Percentiles rank a stretch among this genome's conserved stretches.
phyloP scores from a whole-genome alignment of 2,888 invertebrate species.

The Drosophila quinaria region DNA sequence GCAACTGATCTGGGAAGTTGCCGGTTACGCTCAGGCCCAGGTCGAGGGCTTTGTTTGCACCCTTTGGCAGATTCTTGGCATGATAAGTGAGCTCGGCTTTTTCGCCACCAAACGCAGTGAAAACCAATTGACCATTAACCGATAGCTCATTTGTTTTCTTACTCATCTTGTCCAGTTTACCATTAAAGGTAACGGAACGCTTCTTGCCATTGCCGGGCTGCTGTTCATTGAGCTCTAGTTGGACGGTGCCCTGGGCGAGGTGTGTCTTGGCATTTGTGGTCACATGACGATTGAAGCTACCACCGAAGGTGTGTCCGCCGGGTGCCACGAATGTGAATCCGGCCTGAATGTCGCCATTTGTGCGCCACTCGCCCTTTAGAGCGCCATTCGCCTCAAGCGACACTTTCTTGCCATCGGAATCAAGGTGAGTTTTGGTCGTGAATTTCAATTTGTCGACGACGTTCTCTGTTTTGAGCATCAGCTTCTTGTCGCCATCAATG shows the following conservation, averaged over 20 bases:
- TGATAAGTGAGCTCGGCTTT: slow-evolving; percentile 84
- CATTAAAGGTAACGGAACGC: slow-evolving; percentile 84
- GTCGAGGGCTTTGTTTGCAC: slow-evolving; percentile 74
- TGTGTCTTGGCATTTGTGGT: slow-evolving; percentile 85
- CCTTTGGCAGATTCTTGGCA: slow-evolving; percentile 84
- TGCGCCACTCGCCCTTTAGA: slow-evolving; percentile 74
- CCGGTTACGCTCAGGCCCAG: slow-evolving; percentile 72
- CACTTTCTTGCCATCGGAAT: slow-evolving; percentile 86
- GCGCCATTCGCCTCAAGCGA: slow-evolving; percentile 78
- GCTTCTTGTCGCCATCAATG: slow-evolving; percentile 89
- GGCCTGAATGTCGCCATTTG: slow-evolving; percentile 79
- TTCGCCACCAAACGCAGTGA: slow-evolving; percentile 86
- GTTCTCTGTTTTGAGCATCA: slow-evolving; percentile 89
- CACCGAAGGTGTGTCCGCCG: slow-evolving; percentile 83
- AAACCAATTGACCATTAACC: slow-evolving; percentile 83
- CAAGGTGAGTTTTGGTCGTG: slow-evolving; percentile 88
- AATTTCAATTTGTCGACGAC: slow-evolving; percentile 86
- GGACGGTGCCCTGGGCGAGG: slow-evolving; percentile 85
- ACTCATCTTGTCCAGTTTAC: slow-evolving; percentile 85
- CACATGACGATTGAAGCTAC: slow-evolving; percentile 84
- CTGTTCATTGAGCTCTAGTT: slow-evolving; percentile 86
- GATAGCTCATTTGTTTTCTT: slow-evolving; percentile 85
- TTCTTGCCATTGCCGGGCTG: slow-evolving; percentile 63
- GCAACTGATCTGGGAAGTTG: slow-evolving; percentile 73
- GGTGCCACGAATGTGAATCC: slow-evolving; percentile 70